Base-by-base conservation (phyloP, 2,797 vertebrate genomes). In the Sitta carolinensis region DNA sequence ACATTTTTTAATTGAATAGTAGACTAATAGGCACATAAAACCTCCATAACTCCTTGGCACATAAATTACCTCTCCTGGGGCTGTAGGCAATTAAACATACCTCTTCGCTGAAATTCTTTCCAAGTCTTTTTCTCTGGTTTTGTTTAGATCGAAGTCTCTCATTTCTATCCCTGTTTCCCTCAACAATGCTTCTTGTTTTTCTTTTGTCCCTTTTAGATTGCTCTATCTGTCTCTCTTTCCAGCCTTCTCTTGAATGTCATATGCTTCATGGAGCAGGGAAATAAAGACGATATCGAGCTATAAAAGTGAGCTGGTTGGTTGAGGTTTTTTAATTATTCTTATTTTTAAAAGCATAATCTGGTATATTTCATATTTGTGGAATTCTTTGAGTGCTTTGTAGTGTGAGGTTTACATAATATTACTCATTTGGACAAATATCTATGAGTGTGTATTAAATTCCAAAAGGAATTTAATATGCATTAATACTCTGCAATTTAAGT, bases 11-110 rank as follows among this genome's bases (percentile, higher is more conserved):
- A 97, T 94, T 97, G 94, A 97, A 97, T 94, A 97, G 82, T 92
- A 96, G 96, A 96, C 92, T 97, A 97, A 97, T 97, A 96, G 96
- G 94, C 94, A 97, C 90, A 97, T 97, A 97, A 98, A 97, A 95
- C 73, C 90, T 92, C 94, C 81, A 94, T 95, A 96, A 97, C 72
- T 95, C 97, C 57, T 97, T 97, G 97, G 79, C 91, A 96, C 64
- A 83, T 96, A 97, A 97, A 97, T 96, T 97, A 84, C 80, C 54
- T 97, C 95, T 97, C 95, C 87, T 91, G 95, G 87, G 96, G 92
- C 88, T 87, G 32, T 84, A 90, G 77, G 87, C 93, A 95, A 97
- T 97, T 97, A 97, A 97, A 96, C n/a, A 92, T 94, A 93, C 66
- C 73, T 74, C 64, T 97, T 75, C 95, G 92, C 81, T 95, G 80